A percentile compares a stretch with the other conserved stretches of the same genome.
These are phyloP conservation scores for Diachasma alloeum DNA, from an alignment of 1,140 invertebrate genomes.

Conservation along the genomic window DNA sequence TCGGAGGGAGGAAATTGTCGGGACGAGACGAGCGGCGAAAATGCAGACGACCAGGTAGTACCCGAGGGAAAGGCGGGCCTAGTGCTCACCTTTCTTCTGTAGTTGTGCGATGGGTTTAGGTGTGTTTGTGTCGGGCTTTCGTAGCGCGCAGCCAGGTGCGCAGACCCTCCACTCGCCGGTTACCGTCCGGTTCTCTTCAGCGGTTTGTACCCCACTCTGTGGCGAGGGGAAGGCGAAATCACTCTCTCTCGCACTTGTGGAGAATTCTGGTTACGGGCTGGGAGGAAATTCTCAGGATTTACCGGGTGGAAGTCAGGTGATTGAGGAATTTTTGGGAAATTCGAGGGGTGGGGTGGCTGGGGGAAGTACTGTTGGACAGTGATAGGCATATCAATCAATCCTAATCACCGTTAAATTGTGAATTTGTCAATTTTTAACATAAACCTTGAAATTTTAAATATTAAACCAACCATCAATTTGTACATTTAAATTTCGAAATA, in stretches of 20 bases:
- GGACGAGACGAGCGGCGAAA: conserved; percentile 36
- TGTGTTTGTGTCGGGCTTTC: background rate
- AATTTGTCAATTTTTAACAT: no score
- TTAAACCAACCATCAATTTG: no score
- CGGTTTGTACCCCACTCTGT: background rate
- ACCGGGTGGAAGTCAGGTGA: no score
- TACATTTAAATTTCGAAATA: no score
- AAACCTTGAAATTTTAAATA: no score
- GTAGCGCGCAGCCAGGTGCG: conserved; percentile 28
- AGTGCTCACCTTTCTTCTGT: background rate
- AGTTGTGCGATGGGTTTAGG: background rate
- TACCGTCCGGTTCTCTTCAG: conserved; percentile 9
- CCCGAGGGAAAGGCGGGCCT: conserved; percentile 53
- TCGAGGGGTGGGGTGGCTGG: no score
- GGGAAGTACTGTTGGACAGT: no score
- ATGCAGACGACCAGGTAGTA: conserved; percentile 39
- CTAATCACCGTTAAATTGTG: no score
- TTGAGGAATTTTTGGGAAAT: no score
- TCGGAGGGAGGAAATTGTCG: background rate
- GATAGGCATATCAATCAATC: no score
- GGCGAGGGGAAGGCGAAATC: background rate
- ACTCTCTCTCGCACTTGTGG: background rate
- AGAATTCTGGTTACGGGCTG: background rate
- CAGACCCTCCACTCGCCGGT: conserved; percentile 21
- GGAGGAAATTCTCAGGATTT: no score